Evolutionary conservation across 2,113 vertebrate species (phyloP).

Genomic region (Embiotoca jacksoni): DNA sequence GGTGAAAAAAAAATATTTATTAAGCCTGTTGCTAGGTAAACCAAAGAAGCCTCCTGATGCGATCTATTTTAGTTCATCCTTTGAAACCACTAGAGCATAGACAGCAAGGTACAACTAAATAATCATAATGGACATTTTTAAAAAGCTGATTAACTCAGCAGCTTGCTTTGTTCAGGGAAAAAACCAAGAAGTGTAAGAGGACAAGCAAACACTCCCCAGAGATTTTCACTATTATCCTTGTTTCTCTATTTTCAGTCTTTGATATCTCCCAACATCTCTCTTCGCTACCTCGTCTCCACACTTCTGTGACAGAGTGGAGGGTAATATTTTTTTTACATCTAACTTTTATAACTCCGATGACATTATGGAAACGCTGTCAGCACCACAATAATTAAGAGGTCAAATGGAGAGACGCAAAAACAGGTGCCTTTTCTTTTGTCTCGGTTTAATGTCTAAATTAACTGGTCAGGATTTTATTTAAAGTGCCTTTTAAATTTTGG

Average conservation of each 20-base stretch:
- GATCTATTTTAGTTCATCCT: constrained; percentile 8
- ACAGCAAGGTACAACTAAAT: constrained; percentile 37
- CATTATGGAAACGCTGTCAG: constrained; percentile 9
- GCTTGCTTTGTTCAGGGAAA: constrained; percentile 30
- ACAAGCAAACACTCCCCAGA: constrained; percentile 5
- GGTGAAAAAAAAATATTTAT: not conserved
- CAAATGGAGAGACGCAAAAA: not conserved
- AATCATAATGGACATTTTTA: constrained; percentile 25
- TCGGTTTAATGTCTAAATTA: not conserved
- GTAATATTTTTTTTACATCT: not conserved
- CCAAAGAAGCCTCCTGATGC: constrained; percentile 16
- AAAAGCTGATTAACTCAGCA: constrained; percentile 12
- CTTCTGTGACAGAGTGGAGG: not conserved
- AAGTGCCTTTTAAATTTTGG: not conserved
- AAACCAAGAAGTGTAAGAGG: constrained; percentile 3
- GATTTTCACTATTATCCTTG: constrained; percentile 27
- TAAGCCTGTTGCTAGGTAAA: constrained; percentile 16
- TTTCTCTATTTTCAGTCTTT: constrained; percentile 3
- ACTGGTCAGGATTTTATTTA: not conserved
- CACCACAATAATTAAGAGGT: not conserved
- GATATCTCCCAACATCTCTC: not conserved
- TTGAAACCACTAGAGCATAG: constrained; percentile 36
- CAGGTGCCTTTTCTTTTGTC: not conserved
- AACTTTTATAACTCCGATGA: not conserved
- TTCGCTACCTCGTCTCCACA: not conserved